Conservation (phyloP, 1,140 invertebrate species). For the Lutraria rhynchaena region DNA sequence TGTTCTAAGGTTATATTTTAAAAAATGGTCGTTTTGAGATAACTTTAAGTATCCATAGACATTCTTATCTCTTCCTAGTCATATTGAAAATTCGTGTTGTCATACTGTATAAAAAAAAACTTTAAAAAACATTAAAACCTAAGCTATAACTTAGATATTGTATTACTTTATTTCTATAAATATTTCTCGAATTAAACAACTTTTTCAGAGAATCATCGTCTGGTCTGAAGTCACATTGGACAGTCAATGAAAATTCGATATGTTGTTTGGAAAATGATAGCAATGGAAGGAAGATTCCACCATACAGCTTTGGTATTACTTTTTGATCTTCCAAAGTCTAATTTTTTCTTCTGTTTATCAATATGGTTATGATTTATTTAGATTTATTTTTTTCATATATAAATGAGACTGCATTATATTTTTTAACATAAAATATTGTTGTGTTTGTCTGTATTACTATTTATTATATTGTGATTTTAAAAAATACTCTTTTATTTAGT, state of each 20-base stretch:
- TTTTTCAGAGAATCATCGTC: constrained; percentile 40
- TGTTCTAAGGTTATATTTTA: background rate
- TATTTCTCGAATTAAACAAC: no score
- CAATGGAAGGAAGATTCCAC: constrained; percentile 32
- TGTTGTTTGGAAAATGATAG: constrained; percentile 29
- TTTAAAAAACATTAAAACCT: no score
- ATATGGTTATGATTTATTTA: background rate
- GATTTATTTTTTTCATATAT: background rate
- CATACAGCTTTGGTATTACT: constrained; percentile 48
- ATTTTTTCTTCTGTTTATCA: background rate
- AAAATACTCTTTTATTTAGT: background rate
- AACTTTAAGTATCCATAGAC: no score
- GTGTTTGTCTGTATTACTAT: background rate
- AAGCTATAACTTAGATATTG: no score
- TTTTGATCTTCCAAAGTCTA: background rate
- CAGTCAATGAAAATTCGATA: constrained; percentile 23
- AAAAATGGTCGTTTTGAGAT: no score
- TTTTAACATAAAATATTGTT: background rate
- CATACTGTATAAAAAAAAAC: no score
- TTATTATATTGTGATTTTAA: background rate
- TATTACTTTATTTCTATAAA: no score
- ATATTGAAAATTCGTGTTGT: no score
- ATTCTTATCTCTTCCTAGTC: no score
- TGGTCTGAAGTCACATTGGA: constrained; percentile 50
- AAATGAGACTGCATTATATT: background rate